Conservation (phyloP, 1,140 invertebrate genomes). For the Ptiloglossa arizonensis region DNA sequence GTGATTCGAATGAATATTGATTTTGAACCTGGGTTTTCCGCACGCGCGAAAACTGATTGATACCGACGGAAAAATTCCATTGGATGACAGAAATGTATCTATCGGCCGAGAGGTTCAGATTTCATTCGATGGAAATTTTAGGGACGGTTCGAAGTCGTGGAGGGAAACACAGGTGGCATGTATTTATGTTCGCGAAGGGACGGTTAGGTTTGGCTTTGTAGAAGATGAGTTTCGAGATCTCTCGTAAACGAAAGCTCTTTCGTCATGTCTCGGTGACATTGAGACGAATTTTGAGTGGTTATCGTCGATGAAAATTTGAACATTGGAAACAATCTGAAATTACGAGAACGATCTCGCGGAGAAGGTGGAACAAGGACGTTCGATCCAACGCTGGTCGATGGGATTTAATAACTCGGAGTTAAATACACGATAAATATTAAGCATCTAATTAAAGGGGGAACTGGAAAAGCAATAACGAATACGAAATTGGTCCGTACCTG, state of each 20-base stretch:
- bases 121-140: not conserved
- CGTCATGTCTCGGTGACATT: not conserved
- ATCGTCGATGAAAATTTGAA: too few relatives aligned
- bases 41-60: not conserved
- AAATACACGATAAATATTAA: too few relatives aligned
- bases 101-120: not conserved
- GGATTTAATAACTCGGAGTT: too few relatives aligned
- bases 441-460: too few relatives aligned
- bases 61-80: not conserved
- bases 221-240: not conserved
- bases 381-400: too few relatives aligned
- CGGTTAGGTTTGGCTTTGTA: not conserved
- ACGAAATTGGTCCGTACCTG: too few relatives aligned
- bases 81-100: not conserved
- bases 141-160: not conserved
- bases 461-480: too few relatives aligned
- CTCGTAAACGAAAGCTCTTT: not conserved
- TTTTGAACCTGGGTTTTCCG: not conserved
- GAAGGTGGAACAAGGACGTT: too few relatives aligned
- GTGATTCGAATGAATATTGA: not conserved
- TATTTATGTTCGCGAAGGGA: constrained; percentile 1
- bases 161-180: not conserved
- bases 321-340: too few relatives aligned
- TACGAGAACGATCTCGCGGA: too few relatives aligned
- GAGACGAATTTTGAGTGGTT: not conserved